Base-by-base conservation (phyloP, 35 echinoderm and acorn worm genomes). In the Apostichopus parvimensis region DNA sequence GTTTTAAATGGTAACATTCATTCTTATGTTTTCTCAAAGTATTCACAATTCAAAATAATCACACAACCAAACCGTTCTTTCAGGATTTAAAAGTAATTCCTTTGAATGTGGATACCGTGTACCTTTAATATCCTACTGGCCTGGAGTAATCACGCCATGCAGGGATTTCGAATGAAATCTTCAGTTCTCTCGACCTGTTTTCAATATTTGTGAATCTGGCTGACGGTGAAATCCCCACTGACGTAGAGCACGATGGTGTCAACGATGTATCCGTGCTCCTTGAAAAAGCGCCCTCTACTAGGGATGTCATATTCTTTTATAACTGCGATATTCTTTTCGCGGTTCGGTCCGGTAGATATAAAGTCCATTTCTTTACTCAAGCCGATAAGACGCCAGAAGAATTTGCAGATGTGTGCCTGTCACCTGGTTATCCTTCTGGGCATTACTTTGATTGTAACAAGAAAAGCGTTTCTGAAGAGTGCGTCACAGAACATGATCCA, bases 21-120 rank as follows among this genome's bases (percentile, higher is more conserved):
- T 34, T 34, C 28, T 34, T 34, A 1, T 34, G 28, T 0, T 34
- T 34, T 34, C 28, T 34, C 28, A 34, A 34, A 34, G 1, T 34
- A 34, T 34, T 34, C 1, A 34, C 28, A 34, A 34, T 34, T 34
- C 0, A 34, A 34, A 34, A 34, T 0, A 34, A n/a, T n/a, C n/a
- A n/a, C n/a, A n/a, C n/a, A n/a, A n/a, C n/a, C 15, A 34, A 34
- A 34, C 1, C 28, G 1, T 34, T 34, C 28, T 34, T 34, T 34
- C 25, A 94, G 93, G 93, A 34, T 59, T 45, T 6, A 94, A 94
- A 61, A 79, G 17, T 2, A 82, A 85, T 34, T 86, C 78, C n/a
- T 94, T 89, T 81, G 93, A 94, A 87, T 90, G 93, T 14, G 93
- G 93, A 52, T 80, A 91, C 10, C 79, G 93, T 2, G 90, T 94